phyloP scores from a whole-genome alignment of 2,113 vertebrate genomes.

The human region GRCh38 chr18:24319001-24319500 shows the following conservation, averaged over 20 bases:
- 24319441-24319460: background rate
- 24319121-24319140: background rate
- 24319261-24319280: background rate
- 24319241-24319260: background rate
- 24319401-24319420: background rate
- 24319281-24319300: background rate
- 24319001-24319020: background rate
- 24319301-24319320: background rate
- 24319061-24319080: background rate
- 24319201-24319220: no score
- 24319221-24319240: background rate
- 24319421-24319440: background rate
- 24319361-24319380: background rate
- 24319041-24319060: background rate
- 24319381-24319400: background rate
- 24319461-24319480: background rate
- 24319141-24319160: background rate
- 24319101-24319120: background rate
- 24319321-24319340: background rate
- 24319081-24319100: background rate
- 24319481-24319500: background rate
- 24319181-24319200: background rate
- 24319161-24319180: background rate
- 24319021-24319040: background rate
- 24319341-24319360: background rate